These are phyloP conservation scores for Timema podura DNA, from an alignment of 2,888 invertebrate species.

Conservation along the genomic window DNA sequence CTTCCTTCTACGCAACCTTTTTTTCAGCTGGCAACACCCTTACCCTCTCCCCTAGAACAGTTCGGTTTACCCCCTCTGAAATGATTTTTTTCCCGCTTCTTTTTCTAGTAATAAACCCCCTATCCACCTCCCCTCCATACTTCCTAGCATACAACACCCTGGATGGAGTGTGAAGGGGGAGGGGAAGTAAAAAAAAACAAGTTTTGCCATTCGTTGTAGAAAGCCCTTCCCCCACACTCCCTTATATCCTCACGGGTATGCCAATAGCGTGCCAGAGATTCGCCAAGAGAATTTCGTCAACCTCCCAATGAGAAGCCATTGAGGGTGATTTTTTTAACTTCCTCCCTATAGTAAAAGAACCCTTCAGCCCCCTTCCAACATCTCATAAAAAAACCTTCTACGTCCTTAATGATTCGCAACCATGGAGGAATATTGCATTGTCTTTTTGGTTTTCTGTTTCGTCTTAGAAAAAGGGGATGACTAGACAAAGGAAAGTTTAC, in stretches of 20 bases:
- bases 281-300: slow-evolving; percentile 18
- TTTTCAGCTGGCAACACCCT: no score
- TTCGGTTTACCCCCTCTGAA: no score
- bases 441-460: neutral
- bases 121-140: no score
- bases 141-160: no score
- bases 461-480: neutral
- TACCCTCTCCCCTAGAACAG: no score
- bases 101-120: no score
- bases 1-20: no score
- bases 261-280: slow-evolving; percentile 27
- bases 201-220: slow-evolving; percentile 6
- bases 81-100: no score
- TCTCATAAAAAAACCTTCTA: slow-evolving; percentile 6
- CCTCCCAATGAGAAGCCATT: slow-evolving; percentile 6
- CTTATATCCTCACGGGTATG: neutral
- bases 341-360: slow-evolving; percentile 4
- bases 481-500: neutral
- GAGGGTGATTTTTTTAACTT: slow-evolving; percentile 11
- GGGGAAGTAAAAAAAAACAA: no score
- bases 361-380: neutral
- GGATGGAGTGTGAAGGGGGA: no score
- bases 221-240: neutral
- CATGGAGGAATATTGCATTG: slow-evolving; percentile 14
- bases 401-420: slow-evolving; percentile 1